A percentile compares a stretch with the other conserved stretches of the same genome.
Conservation (phyloP, 37 sponge, comb jelly and placozoan genomes). For the Eunapius fragilis region DNA sequence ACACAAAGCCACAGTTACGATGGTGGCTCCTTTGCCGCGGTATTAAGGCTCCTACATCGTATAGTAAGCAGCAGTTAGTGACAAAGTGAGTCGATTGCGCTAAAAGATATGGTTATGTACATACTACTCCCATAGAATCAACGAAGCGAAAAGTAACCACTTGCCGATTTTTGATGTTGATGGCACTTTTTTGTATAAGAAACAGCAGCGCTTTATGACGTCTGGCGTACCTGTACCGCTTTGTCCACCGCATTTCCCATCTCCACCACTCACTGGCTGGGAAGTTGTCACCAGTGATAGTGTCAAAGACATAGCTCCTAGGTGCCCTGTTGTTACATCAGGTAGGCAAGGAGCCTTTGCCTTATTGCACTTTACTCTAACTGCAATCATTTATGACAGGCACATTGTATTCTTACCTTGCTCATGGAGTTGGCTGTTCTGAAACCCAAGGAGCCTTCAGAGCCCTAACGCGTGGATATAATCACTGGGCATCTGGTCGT, state of each 20-base stretch:
- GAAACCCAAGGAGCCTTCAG: constrained; percentile 18
- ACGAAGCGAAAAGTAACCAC: too few relatives aligned
- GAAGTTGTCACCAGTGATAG: constrained; percentile 12
- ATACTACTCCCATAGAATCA: too few relatives aligned
- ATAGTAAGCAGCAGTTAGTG: too few relatives aligned
- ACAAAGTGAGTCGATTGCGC: too few relatives aligned
- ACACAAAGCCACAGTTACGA: too few relatives aligned
- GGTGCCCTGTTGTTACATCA: not conserved
- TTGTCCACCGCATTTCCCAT: not conserved
- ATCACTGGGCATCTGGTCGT: constrained; percentile 33
- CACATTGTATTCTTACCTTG: constrained; percentile 27
- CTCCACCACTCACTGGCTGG: constrained; percentile 7
- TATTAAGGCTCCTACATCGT: too few relatives aligned
- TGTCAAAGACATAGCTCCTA: not conserved
- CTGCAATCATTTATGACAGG: not conserved
- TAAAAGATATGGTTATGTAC: too few relatives aligned
- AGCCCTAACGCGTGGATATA: constrained; percentile 23
- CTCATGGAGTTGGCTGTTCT: not conserved
- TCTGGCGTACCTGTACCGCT: not conserved
- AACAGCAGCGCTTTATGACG: not conserved
- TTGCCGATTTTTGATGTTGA: too few relatives aligned
- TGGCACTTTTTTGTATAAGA: constrained; percentile 23
- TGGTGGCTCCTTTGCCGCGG: too few relatives aligned
- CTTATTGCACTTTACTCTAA: not conserved
- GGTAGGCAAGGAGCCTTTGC: not conserved